These are phyloP conservation scores for Uloborus diversus DNA, from an alignment of 1,140 invertebrate genomes.

Conservation along the genomic window DNA sequence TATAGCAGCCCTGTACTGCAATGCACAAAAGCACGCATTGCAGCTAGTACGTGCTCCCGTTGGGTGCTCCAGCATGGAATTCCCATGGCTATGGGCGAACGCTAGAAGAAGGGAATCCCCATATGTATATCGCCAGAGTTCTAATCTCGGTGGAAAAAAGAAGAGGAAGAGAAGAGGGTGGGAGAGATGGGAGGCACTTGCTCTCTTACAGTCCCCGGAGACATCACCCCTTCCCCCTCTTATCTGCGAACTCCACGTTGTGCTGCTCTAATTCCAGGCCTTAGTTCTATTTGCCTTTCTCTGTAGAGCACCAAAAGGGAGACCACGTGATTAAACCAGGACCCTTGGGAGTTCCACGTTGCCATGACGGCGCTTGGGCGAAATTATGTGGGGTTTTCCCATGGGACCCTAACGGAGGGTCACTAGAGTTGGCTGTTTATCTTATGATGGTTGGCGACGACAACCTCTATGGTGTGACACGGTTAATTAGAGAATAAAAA, in stretches of 20 bases:
- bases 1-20: background rate
- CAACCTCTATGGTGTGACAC: conserved; percentile 19
- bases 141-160: conserved; percentile 39
- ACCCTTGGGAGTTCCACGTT: conserved; percentile 10
- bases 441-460: conserved; percentile 39
- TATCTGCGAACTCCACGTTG: conserved; percentile 29
- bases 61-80: conserved; percentile 1
- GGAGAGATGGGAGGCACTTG: conserved; percentile 34
- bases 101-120: conserved; percentile 1
- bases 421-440: conserved; percentile 40
- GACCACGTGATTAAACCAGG: conserved; percentile 49
- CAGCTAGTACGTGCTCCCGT: background rate
- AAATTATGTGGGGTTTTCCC: conserved; percentile 31
- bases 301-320: conserved; percentile 36
- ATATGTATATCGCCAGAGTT: conserved; percentile 18
- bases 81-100: background rate
- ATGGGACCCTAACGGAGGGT: conserved; percentile 1
- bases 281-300: conserved; percentile 41
- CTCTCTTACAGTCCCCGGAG: conserved; percentile 14
- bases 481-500: conserved; percentile 41
- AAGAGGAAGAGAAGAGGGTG: too few relatives aligned
- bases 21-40: conserved; percentile 28
- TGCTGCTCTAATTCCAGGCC: conserved; percentile 36
- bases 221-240: conserved; percentile 2
- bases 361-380: conserved; percentile 38